Evolutionary conservation across 1,140 invertebrate species (phyloP).

Genomic region (Daktulosphaira vitifoliae): DNA sequence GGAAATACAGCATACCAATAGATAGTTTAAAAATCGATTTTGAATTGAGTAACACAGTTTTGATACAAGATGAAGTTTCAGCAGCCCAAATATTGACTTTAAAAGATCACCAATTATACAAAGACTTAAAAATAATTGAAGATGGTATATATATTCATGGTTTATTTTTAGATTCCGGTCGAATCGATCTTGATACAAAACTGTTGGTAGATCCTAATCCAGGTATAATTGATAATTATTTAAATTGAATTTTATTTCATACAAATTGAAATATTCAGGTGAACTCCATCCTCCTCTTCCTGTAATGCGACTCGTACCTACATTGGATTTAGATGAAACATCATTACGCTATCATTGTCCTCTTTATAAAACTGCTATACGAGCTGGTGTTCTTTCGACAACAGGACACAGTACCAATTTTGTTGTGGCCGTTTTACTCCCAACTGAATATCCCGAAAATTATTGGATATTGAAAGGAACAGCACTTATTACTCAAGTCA

Average conservation of each 20-base stretch:
- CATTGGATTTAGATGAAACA: conserved; percentile 43
- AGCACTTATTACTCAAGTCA: conserved; percentile 49
- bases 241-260: not conserved
- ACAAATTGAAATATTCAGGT: not conserved
- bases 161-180: conserved; percentile 75
- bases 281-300: conserved; percentile 69
- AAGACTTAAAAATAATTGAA: conserved; percentile 50
- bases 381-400: conserved; percentile 59
- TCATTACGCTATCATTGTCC: conserved; percentile 54
- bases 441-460: conserved; percentile 50
- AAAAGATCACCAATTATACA: conserved; percentile 45
- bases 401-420: conserved; percentile 73
- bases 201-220: conserved; percentile 61
- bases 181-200: conserved; percentile 60
- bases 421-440: conserved; percentile 60
- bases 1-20: conserved; percentile 73
- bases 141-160: conserved; percentile 78
- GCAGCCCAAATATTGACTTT: conserved; percentile 44
- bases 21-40: conserved; percentile 78
- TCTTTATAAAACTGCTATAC: conserved; percentile 62
- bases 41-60: conserved; percentile 46
- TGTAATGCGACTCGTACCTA: conserved; percentile 59
- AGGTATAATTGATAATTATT: conserved; percentile 41
- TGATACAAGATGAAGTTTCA: conserved; percentile 60
- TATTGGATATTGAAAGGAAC: conserved; percentile 74